phyloP scores from a whole-genome alignment of 1,140 invertebrate genomes.

The Tetramorium parvispinum region DNA sequence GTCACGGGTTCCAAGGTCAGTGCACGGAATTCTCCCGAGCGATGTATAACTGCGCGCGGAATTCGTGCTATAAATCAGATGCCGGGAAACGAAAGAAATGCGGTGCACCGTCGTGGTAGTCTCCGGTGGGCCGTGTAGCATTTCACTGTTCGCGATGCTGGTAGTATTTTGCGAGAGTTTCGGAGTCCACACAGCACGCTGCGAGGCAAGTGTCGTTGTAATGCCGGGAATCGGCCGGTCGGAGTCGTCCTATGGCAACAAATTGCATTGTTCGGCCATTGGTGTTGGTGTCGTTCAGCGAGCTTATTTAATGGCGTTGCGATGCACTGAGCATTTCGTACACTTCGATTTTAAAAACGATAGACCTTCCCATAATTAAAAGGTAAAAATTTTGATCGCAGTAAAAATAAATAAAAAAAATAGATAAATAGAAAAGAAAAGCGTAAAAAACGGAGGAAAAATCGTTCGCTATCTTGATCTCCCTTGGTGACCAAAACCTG shows the following conservation, averaged over 20 bases:
- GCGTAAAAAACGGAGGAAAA: background rate
- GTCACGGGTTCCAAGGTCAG: conserved; percentile 35
- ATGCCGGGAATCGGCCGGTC: conserved; percentile 40
- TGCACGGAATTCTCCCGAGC: conserved; percentile 64
- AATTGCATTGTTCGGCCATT: conserved; percentile 77
- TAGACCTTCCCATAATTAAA: background rate
- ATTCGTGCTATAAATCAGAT: conserved; percentile 73
- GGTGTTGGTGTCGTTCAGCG: conserved; percentile 65
- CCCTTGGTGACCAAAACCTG: background rate
- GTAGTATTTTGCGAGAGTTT: conserved; percentile 74
- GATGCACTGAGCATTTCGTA: background rate
- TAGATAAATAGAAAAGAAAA: background rate
- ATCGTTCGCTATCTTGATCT: conserved; percentile 6
- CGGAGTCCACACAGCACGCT: background rate
- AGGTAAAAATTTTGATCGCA: too few relatives aligned
- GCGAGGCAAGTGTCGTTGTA: conserved; percentile 17
- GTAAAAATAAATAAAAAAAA: background rate
- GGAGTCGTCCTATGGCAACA: conserved; percentile 73
- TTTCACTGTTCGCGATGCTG: conserved; percentile 69
- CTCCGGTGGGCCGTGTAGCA: conserved; percentile 67
- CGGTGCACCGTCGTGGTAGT: conserved; percentile 68
- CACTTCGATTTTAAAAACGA: background rate
- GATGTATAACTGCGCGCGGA: conserved; percentile 66
- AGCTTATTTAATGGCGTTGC: conserved; percentile 70
- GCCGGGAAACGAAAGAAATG: conserved; percentile 67